These are phyloP conservation scores for Rhagoletis zephyria DNA, from an alignment of 1,140 invertebrate species.

Conservation along the genomic window DNA sequence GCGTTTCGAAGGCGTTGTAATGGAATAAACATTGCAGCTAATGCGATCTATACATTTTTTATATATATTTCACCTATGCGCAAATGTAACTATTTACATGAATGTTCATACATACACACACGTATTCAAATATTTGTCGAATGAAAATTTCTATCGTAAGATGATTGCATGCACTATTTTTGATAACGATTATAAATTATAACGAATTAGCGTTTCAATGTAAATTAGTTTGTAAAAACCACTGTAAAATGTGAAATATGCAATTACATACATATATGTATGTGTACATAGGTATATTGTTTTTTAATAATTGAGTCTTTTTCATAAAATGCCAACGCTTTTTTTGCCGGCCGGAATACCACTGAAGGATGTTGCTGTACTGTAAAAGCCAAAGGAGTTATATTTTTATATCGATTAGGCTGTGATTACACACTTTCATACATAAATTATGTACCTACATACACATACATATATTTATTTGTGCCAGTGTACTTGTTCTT, in stretches of 20 bases:
- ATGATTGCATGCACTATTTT: constrained; percentile 8
- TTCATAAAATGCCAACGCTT: too few species aligned
- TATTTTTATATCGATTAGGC: neutral
- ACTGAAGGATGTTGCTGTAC: neutral
- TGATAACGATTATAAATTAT: constrained; percentile 39
- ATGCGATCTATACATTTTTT: neutral
- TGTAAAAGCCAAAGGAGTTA: neutral
- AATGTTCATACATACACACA: too few species aligned
- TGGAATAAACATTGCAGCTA: neutral
- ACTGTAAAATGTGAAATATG: too few species aligned
- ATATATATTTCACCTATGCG: too few species aligned
- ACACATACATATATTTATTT: neutral
- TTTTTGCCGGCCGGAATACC: too few species aligned
- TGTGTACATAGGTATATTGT: too few species aligned
- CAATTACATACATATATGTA: too few species aligned
- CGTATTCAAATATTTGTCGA: too few species aligned
- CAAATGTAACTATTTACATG: too few species aligned
- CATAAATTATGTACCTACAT: neutral
- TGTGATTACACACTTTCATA: neutral
- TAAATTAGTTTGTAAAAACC: constrained; percentile 24
- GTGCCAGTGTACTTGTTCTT: neutral
- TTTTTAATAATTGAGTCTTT: too few species aligned
- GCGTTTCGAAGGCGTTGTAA: neutral
- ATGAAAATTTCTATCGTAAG: too few species aligned
- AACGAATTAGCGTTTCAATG: constrained; percentile 35